These are phyloP conservation scores for Sturmia bella DNA, from an alignment of 2,888 invertebrate species.

Conservation along the genomic window DNA sequence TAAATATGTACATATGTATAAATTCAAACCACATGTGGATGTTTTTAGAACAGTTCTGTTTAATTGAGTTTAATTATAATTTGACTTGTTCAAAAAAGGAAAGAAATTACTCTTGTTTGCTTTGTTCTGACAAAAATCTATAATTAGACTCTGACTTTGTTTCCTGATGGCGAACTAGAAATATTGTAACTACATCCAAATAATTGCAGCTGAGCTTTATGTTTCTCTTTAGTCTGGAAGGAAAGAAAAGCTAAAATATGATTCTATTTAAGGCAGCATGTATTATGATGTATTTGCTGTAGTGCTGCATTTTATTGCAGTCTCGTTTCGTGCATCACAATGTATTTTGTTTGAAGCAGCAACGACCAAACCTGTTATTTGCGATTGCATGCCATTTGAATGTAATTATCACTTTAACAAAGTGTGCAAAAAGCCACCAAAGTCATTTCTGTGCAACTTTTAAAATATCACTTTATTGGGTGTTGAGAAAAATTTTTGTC, in stretches of 20 bases:
- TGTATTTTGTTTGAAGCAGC: background rate
- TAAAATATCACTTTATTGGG: constrained; percentile 13
- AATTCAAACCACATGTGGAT: background rate
- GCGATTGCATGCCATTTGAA: constrained; percentile 66
- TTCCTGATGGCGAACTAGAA: constrained; percentile 8
- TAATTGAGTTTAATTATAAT: constrained; percentile 38
- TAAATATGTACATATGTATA: no score
- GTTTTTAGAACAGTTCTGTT: background rate
- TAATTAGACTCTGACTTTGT: constrained; percentile 45
- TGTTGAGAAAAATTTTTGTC: background rate
- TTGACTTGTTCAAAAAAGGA: background rate
- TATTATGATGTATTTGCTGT: background rate
- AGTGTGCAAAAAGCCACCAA: constrained; percentile 42
- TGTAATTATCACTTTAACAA: constrained; percentile 71
- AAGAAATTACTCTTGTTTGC: background rate
- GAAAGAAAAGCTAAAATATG: background rate
- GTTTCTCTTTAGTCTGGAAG: constrained; percentile 9
- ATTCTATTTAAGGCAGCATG: constrained; percentile 13
- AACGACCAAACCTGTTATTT: constrained; percentile 46
- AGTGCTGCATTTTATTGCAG: background rate
- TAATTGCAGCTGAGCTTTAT: constrained; percentile 13
- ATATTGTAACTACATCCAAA: constrained; percentile 36
- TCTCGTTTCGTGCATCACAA: background rate
- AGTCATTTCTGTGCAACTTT: background rate
- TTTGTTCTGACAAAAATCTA: constrained; percentile 10